These are phyloP conservation scores for Rhineura floridana DNA, from an alignment of 2,113 vertebrate species.

Conservation along the genomic window DNA sequence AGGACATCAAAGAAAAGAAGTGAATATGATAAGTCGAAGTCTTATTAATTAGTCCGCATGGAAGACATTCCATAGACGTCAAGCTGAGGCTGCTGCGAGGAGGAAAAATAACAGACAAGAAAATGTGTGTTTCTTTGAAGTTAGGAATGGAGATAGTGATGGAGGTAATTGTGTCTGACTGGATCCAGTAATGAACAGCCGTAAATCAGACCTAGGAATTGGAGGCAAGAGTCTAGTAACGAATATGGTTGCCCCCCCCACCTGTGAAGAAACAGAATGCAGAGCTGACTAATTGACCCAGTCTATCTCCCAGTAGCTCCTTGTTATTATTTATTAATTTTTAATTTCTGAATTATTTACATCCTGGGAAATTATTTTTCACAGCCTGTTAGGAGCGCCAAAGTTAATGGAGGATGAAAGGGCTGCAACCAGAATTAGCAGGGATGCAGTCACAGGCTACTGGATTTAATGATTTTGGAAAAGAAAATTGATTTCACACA, in stretches of 20 bases:
- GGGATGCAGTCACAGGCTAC: slow-evolving; percentile 79
- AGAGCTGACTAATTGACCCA: slow-evolving; percentile 92
- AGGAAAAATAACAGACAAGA: slow-evolving; percentile 81
- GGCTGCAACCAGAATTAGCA: slow-evolving; percentile 79
- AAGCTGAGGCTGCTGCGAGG: slow-evolving; percentile 84
- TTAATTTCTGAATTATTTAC: slow-evolving; percentile 99
- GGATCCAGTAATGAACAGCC: slow-evolving; percentile 90
- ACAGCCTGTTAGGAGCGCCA: slow-evolving; percentile 84
- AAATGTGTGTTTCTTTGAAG: slow-evolving; percentile 93
- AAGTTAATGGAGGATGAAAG: slow-evolving; percentile 90
- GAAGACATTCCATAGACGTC: slow-evolving; percentile 85
- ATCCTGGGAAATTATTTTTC: slow-evolving; percentile 85
- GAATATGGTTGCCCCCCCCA: slow-evolving; percentile 78
- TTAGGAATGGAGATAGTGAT: slow-evolving; percentile 81
- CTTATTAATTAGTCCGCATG: slow-evolving; percentile 89
- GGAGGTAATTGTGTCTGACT: slow-evolving; percentile 95
- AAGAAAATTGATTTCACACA: slow-evolving; percentile 87
- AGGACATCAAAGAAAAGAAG: slow-evolving; percentile 88
- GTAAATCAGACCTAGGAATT: slow-evolving; percentile 83
- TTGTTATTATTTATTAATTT: slow-evolving; percentile 99
- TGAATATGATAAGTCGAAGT: slow-evolving; percentile 85
- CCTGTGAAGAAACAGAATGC: slow-evolving; percentile 87
- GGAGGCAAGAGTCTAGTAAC: slow-evolving; percentile 82
- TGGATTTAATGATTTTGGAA: slow-evolving; percentile 87
- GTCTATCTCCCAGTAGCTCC: slow-evolving; percentile 86